A percentile compares a stretch with the other conserved stretches of the same genome.
Evolutionary conservation across 2,888 invertebrate genomes (phyloP).

Genomic region (Hydriomena furcata): DNA sequence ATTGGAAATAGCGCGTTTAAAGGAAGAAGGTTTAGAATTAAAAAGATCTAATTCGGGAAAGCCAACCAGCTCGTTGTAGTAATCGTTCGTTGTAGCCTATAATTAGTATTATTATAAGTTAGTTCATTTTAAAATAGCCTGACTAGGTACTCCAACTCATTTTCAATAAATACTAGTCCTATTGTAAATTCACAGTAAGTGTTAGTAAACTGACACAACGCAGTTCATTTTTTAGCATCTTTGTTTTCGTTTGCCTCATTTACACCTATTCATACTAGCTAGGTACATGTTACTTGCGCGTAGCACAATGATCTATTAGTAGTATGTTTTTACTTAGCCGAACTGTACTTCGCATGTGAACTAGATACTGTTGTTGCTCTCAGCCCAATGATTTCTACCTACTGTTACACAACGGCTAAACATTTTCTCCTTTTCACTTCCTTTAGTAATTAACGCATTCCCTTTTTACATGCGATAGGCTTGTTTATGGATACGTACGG

Average conservation of each 20-base stretch:
- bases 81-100: too few species aligned
- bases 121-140: too few species aligned
- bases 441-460: conserved; percentile 31
- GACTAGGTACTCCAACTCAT: too few species aligned
- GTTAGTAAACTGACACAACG: neutral
- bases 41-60: too few species aligned
- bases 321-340: conserved; percentile 15
- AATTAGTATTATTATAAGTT: too few species aligned
- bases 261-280: neutral
- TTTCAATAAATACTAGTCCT: too few species aligned
- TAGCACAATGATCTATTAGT: conserved; percentile 12
- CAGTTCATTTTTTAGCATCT: neutral
- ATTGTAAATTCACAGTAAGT: too few species aligned
- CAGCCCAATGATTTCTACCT: conserved; percentile 28
- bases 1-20: too few species aligned
- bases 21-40: too few species aligned
- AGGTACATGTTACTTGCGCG: neutral
- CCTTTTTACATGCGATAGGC: conserved; percentile 25
- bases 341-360: conserved; percentile 24
- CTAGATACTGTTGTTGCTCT: conserved; percentile 30
- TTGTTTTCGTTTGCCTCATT: neutral
- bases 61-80: too few species aligned
- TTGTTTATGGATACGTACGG: conserved; percentile 22
- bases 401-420: conserved; percentile 29
- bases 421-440: conserved; percentile 36